Base-by-base conservation (phyloP, 2,888 invertebrate genomes). In the Cosmia pyralina region DNA sequence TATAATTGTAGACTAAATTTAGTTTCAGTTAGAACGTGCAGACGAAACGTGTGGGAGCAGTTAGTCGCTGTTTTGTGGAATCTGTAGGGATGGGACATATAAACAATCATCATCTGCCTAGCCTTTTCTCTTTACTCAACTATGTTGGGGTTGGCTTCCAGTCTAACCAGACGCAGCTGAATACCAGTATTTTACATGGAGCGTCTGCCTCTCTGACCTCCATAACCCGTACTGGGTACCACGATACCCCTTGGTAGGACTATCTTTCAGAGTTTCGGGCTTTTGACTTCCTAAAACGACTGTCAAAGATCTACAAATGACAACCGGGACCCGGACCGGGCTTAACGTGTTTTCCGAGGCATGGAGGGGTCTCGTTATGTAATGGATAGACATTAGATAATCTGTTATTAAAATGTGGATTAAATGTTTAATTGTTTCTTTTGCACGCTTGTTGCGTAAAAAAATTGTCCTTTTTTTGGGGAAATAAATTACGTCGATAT, bases 1-100 rank as follows among this genome's bases (percentile, higher is more conserved):
- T 75, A 84, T 85, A 85, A 86, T 86, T 85, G 69, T 77, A 66
- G 71, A 57, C 69, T 77, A 68, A 77, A 72, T 68, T 79, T 67
- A 52, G 74, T 70, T 76, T 75, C 57, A 72, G 63, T 70, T 50
- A 52, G 50, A 85, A 71, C 85, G 85, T 86, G 85, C 73, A 74
- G 28, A 73, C 15, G 17, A 66, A 82, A 68, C 80, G 83, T 87
- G 79, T 73, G 60, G 74, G 75, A 86, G 75, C 66, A 63, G 74
- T 85, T 82, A 66, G 46, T 41, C 38, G 11, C 41, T 22, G 72
- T 57, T 74, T 69, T 41, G 59, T n/a, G 22, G 22, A 71, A 71
- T 69, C 11, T 48, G 11, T 85, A 85, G 74, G 68, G 82, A 62
- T 82, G 85, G 60, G 82, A 69, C 22, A 19, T 34, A n/a, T 17